Conservation (phyloP, 2,113 vertebrate genomes). For the Polypterus bichir region DNA sequence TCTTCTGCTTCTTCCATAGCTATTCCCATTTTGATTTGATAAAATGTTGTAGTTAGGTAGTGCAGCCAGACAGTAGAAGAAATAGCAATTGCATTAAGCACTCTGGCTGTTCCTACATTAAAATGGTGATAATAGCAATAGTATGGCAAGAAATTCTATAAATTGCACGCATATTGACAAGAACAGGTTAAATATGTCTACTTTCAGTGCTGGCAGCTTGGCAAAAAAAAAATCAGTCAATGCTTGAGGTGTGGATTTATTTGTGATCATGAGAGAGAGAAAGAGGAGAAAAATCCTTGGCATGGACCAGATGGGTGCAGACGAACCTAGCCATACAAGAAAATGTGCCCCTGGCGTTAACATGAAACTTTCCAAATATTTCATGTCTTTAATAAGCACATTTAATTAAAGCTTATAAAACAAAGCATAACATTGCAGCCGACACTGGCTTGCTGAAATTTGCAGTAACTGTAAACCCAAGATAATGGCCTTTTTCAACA, state of each 20-base stretch:
- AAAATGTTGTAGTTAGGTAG: no score
- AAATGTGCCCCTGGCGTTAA: slow-evolving; percentile 51
- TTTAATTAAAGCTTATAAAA: slow-evolving; percentile 59
- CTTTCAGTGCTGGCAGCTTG: slow-evolving; percentile 49
- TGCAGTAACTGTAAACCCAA: slow-evolving; percentile 15
- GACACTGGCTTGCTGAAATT: slow-evolving; percentile 20
- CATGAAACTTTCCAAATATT: slow-evolving; percentile 49
- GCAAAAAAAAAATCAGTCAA: slow-evolving; percentile 58
- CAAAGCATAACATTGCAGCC: slow-evolving; percentile 3
- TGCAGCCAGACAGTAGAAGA: slow-evolving; percentile 3
- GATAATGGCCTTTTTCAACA: background rate
- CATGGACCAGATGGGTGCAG: slow-evolving; percentile 54
- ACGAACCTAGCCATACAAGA: slow-evolving; percentile 50
- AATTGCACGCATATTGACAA: no score
- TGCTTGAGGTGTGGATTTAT: slow-evolving; percentile 65
- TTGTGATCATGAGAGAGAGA: slow-evolving; percentile 53
- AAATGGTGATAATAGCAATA: no score
- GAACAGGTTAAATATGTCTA: slow-evolving; percentile 47
- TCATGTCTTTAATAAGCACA: slow-evolving; percentile 58
- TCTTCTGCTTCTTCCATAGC: no score
- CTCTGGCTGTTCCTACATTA: background rate
- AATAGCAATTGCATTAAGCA: slow-evolving; percentile 1
- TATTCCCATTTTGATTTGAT: no score
- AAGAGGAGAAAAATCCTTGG: slow-evolving; percentile 11
- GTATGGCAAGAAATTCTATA: no score